Evolutionary conservation across 2,888 invertebrate species (phyloP).

Genomic region (Lymantria monacha): DNA sequence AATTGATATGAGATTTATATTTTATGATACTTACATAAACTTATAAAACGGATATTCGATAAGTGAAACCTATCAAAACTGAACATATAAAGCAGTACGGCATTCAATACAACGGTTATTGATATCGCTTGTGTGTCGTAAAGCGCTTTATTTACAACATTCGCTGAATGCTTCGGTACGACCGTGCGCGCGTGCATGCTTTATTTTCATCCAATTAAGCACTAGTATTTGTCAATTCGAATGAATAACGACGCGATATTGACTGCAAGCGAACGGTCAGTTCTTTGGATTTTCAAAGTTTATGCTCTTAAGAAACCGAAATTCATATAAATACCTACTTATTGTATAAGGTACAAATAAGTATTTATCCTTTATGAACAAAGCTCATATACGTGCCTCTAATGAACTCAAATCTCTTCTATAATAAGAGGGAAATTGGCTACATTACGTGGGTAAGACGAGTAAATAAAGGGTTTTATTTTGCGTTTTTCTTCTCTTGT

Average conservation of each 20-base stretch:
- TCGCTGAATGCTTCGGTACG: conserved; percentile 32
- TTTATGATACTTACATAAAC: conserved; percentile 10
- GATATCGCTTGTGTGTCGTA: conserved; percentile 60
- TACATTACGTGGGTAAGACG: too few species aligned
- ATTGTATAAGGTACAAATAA: too few species aligned
- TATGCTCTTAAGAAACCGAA: not conserved
- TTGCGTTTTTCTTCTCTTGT: too few species aligned
- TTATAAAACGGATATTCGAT: conserved; percentile 29
- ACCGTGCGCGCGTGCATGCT: conserved; percentile 27
- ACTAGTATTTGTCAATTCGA: conserved; percentile 59
- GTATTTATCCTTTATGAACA: too few species aligned
- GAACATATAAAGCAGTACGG: conserved; percentile 42
- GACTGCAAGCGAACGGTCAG: conserved; percentile 42
- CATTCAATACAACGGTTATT: conserved; percentile 60
- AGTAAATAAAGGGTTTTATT: too few species aligned
- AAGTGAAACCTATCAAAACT: conserved; percentile 32
- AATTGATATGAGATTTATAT: not conserved
- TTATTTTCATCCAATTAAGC: conserved; percentile 66
- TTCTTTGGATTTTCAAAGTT: conserved; percentile 21
- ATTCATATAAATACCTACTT: too few species aligned
- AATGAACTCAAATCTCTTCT: too few species aligned
- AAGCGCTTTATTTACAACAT: conserved; percentile 64
- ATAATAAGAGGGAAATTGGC: too few species aligned
- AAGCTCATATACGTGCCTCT: too few species aligned
- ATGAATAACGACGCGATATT: conserved; percentile 49